phyloP scores from a whole-genome alignment of 2,797 vertebrate genomes.

The Characodon lateralis region DNA sequence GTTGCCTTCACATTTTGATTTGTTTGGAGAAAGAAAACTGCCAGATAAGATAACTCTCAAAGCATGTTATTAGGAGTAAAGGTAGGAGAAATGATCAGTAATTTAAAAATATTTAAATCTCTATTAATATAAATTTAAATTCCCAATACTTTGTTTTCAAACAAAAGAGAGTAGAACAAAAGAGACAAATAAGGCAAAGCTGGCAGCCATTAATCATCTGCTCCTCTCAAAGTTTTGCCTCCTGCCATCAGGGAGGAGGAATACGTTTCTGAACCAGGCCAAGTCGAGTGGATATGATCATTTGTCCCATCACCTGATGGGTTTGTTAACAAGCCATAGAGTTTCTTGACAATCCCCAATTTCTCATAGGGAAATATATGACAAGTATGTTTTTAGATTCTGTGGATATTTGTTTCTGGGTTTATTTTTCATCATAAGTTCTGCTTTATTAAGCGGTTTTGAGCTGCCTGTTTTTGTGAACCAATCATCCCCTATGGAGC shows the following conservation, averaged over 20 bases:
- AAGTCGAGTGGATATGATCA: not conserved
- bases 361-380: not conserved
- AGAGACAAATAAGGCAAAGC: conserved; percentile 1
- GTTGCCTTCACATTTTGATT: not conserved
- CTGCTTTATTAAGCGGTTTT: not conserved
- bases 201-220: conserved; percentile 21
- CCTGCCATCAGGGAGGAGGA: conserved; percentile 14
- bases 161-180: not conserved
- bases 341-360: not conserved
- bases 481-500: not conserved
- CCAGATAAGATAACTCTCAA: not conserved
- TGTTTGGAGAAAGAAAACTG: not conserved
- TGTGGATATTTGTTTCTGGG: not conserved
- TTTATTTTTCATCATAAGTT: not conserved
- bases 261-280: conserved; percentile 16
- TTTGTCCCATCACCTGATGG: not conserved
- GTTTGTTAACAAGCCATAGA: not conserved
- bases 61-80: not conserved
- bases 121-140: not conserved
- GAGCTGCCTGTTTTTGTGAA: not conserved
- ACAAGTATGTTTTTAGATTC: not conserved
- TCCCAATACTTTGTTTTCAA: not conserved
- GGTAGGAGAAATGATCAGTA: not conserved
- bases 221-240: conserved; percentile 6
- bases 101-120: not conserved